Base-by-base conservation (phyloP, 2,113 vertebrate genomes). In the Festucalex cinctus region DNA sequence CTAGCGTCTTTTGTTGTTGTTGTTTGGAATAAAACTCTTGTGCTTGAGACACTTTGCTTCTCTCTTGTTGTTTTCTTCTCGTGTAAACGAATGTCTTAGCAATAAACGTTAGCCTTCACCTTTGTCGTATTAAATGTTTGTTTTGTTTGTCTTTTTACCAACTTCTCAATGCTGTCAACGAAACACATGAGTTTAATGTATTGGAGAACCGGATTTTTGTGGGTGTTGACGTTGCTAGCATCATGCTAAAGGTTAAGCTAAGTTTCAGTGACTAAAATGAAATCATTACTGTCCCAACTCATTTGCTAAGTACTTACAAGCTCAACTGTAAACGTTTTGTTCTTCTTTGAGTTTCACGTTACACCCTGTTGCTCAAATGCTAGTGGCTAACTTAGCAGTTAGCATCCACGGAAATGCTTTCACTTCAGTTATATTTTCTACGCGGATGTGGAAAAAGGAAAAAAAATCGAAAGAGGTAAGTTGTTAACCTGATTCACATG, bases 11-110 rank as follows among this genome's bases (percentile, higher is more conserved):
- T 32, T 57, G 5, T 54, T 57, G 28, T 57, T n/a, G n/a, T n/a
- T n/a, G 6, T 57, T 54, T 57, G 54, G 54, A 57, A 57, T 57
- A 57, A 57, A 57, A 32, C 54, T 57, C 54, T 57, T 57, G 54
- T 57, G 54, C 54, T 28, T 19, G 54, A 57, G 6, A 16, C 54
- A 17, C 13, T 17, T 57, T 32, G 16, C 28, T 16, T 19, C 14
- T 32, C 17, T 32, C 14, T 16, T 51, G 48, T n/a, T 9, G n/a
- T 9, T 32, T 57, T 26, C n/a, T 57, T 57, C 54, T 32, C 2
- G 13, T 56, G 13, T 32, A 17, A 8, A 51, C 1, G 1, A 48
- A 5, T n/a, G 9, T 13, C 41, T 16, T 17, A 16, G 4, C 16
- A 5, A 17, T 44, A 44, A 44, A 16, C 16, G 43, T 44, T 2